A percentile compares a stretch with the other conserved stretches of the same genome.
These are phyloP conservation scores for Myioborus melanocephalus DNA, from an alignment of 2,797 vertebrate genomes.

Conservation along the genomic window DNA sequence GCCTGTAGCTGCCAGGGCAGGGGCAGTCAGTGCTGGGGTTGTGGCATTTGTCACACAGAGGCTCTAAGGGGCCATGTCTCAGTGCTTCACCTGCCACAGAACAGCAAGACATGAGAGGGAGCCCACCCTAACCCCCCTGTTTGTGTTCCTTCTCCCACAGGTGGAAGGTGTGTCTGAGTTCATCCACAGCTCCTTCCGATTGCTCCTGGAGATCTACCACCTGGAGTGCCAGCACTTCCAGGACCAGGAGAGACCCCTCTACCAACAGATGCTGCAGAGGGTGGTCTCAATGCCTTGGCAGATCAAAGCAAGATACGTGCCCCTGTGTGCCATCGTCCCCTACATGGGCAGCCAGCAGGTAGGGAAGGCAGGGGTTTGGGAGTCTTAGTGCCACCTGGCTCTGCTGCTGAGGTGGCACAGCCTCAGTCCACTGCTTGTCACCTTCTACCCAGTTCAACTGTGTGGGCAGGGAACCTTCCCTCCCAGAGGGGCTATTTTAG, in stretches of 20 bases:
- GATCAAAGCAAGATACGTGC: conserved; percentile 83
- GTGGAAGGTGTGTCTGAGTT: conserved; percentile 83
- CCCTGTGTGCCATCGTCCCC: conserved; percentile 81
- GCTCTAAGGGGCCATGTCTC: neutral
- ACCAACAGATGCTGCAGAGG: conserved; percentile 73
- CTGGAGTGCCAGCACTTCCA: conserved; percentile 79
- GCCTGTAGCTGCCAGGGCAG: neutral
- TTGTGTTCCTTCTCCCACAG: conserved; percentile 46
- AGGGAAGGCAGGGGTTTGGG: neutral
- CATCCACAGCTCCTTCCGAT: conserved; percentile 76
- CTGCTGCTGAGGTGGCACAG: neutral
- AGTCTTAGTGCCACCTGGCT: neutral
- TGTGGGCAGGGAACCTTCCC: neutral
- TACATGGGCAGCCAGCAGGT: conserved; percentile 82
- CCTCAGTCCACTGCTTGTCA: neutral
- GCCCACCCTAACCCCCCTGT: neutral
- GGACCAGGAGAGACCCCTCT: conserved; percentile 73
- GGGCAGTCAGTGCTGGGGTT: neutral
- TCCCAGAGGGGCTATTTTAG: fast-evolving
- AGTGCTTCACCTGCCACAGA: fast-evolving
- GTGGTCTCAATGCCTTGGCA: conserved; percentile 83
- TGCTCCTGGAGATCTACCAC: conserved; percentile 83
- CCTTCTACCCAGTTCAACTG: neutral
- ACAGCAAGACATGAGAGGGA: neutral
- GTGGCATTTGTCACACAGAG: neutral